Conservation (phyloP, 2,888 invertebrate species). For the Latrodectus elegans region DNA sequence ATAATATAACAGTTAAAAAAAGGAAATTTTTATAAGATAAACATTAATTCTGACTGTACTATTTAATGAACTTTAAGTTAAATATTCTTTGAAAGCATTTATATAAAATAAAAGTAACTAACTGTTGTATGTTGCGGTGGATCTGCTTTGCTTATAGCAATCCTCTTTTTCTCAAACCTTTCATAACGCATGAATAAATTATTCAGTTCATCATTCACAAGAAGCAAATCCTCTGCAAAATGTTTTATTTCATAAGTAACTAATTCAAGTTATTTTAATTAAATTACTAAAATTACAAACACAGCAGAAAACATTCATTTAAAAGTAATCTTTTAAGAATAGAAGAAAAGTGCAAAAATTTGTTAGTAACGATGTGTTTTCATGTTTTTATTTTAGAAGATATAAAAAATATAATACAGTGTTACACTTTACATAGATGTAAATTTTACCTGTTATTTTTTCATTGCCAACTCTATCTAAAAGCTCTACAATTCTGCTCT, state of each 20-base stretch:
- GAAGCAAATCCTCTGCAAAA: constrained; percentile 82
- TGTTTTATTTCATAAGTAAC: neutral
- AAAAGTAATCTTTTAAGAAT: too few species aligned
- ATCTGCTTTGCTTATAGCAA: constrained; percentile 31
- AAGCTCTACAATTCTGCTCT: constrained; percentile 93
- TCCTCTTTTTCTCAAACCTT: constrained; percentile 87
- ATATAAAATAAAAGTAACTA: too few species aligned
- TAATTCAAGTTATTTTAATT: too few species aligned
- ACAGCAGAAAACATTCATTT: too few species aligned
- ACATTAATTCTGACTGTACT: too few species aligned
- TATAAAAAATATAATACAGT: neutral
- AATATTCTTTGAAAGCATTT: too few species aligned
- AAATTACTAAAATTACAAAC: too few species aligned
- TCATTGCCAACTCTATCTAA: constrained; percentile 91
- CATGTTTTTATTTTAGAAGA: neutral
- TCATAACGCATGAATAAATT: constrained; percentile 92
- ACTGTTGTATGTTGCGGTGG: neutral
- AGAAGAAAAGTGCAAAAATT: neutral
- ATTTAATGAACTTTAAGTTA: too few species aligned
- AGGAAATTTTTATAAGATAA: too few species aligned
- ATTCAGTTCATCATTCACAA: constrained; percentile 96
- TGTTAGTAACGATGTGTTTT: neutral
- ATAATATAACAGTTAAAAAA: too few species aligned
- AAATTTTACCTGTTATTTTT: constrained; percentile 81
- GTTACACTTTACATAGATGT: too few species aligned